Evolutionary conservation across 1,140 invertebrate species (phyloP).

Genomic region (Proales similis): DNA sequence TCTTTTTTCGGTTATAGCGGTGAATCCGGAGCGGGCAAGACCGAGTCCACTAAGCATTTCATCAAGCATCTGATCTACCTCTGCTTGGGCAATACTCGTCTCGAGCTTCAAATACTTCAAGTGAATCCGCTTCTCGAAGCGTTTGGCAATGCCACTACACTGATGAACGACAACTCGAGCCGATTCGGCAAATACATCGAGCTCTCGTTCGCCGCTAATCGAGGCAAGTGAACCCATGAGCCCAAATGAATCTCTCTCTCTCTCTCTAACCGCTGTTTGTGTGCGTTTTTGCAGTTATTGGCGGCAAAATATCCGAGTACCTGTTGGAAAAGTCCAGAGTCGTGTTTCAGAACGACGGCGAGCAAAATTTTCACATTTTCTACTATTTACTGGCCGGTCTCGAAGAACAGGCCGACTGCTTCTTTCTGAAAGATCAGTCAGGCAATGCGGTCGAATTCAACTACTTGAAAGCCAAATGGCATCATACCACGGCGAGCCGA

Average conservation of each 20-base stretch:
- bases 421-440: not conserved
- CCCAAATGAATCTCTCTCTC: constrained; percentile 45
- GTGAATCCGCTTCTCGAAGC: constrained; percentile 91
- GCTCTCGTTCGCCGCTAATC: constrained; percentile 67
- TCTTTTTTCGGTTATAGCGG: constrained; percentile 80
- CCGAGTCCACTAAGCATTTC: constrained; percentile 69
- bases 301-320: constrained; percentile 70
- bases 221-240: constrained; percentile 70
- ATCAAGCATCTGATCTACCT: constrained; percentile 65
- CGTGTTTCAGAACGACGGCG: constrained; percentile 60
- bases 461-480: constrained; percentile 32
- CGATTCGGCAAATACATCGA: constrained; percentile 81
- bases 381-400: constrained; percentile 62
- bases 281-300: too few relatives aligned
- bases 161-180: constrained; percentile 84
- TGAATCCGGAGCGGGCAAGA: constrained; percentile 74
- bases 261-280: not conserved
- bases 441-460: constrained; percentile 17
- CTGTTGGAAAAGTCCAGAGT: constrained; percentile 69
- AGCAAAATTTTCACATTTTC: constrained; percentile 72
- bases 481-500: not conserved
- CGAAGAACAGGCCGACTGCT: constrained; percentile 40
- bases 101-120: constrained; percentile 78
- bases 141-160: constrained; percentile 92
- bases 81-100: constrained; percentile 47